Evolutionary conservation across 2,888 invertebrate species (phyloP).

Genomic region (Ochropleura plecta): DNA sequence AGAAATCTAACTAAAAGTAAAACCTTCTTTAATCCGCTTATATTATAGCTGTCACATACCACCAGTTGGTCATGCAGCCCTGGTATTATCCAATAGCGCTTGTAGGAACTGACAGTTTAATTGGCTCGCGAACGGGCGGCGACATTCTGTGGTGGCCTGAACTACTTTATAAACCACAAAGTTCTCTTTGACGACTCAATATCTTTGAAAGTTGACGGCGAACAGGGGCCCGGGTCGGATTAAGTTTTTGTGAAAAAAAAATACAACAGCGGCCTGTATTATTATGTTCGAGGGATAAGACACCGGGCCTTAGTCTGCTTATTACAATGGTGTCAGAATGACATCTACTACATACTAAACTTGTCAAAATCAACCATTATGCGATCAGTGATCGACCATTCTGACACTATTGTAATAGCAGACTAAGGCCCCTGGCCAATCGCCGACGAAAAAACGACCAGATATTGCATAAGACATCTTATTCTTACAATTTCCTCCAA

Average conservation of each 20-base stretch:
- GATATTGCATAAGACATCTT: too few species aligned
- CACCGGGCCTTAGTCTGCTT: too few species aligned
- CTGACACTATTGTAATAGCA: too few species aligned
- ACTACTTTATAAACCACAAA: slow-evolving; percentile 29
- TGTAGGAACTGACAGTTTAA: slow-evolving; percentile 27
- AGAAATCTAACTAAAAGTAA: neutral
- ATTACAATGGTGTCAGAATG: too few species aligned
- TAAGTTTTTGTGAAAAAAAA: slow-evolving; percentile 3
- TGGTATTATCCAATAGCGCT: slow-evolving; percentile 2
- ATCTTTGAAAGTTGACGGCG: slow-evolving; percentile 32
- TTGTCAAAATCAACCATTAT: too few species aligned
- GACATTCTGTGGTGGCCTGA: slow-evolving; percentile 5
- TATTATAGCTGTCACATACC: slow-evolving; percentile 1
- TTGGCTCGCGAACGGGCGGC: slow-evolving; percentile 12
- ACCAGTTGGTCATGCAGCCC: neutral
- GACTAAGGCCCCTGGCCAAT: too few species aligned
- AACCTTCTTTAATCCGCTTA: neutral
- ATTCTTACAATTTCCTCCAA: too few species aligned
- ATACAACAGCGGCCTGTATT: neutral
- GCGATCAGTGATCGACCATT: too few species aligned
- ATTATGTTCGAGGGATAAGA: neutral
- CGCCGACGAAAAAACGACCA: too few species aligned
- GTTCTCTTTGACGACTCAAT: slow-evolving; percentile 34
- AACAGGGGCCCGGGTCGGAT: neutral
- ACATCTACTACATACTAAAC: too few species aligned